Base-by-base conservation (phyloP, 1,140 invertebrate species). In the Samia ricini region DNA sequence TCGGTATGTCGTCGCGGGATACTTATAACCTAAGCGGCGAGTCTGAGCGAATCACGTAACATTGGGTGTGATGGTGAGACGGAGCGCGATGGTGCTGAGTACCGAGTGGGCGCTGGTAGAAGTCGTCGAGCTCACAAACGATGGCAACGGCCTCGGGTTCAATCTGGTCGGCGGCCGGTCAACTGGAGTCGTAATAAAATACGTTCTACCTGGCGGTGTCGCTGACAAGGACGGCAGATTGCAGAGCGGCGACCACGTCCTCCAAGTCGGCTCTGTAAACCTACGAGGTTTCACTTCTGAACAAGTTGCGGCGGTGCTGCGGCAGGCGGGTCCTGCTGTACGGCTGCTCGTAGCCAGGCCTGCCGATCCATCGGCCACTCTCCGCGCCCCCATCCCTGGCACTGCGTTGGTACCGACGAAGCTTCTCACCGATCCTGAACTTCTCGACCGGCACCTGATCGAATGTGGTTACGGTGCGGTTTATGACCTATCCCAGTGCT, bases 101-200 rank as follows among this genome's bases (percentile, higher is more conserved):
- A 97, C 96, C 83, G 96, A 97, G 92, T 98, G 96, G 96, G 96
- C 95, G 68, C 96, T 97, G 92, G 95, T 97, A 77, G 96, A 98
- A 93, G 95, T 96, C 70, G 96, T 98, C 80, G 96, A 97, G 88
- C 92, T 98, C 62, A 92, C 95, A 59, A 97, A 97, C 87, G 96
- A 97, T 95, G 94, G 93, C 57, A 94, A 93, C 71, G 93, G 94
- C n/a, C 83, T 94, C 42, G 94, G 94, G 58, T 99, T 99, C 91
- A 98, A 98, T 56, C 97, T 99, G 69, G 97, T 99, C 68, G 98
- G 98, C 55, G 98, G 98, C 7, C 92, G 96, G 54, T 98, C 96
- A 83, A 98, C 98, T 20, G 98, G 98, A n/a, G 98, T 99, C 56
- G 97, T 99, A 7, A 97, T 99, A 60, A 99, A 99, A 89, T 97